Evolutionary conservation across 53 echinoderm and acorn worm genomes (phyloP).

Genomic region (Stichopus horrens): DNA sequence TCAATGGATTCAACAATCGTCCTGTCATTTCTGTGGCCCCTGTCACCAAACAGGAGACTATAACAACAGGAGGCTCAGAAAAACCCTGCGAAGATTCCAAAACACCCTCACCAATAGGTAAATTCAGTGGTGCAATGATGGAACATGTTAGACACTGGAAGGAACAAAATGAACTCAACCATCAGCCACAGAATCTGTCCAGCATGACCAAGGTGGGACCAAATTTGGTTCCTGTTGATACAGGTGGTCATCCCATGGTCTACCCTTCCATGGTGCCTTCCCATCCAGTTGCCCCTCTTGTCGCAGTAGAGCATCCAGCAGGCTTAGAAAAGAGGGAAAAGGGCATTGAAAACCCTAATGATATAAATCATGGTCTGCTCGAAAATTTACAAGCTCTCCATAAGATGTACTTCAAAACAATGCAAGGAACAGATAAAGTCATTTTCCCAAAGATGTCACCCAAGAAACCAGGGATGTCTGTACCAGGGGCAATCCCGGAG

Average conservation of each 20-base stretch:
- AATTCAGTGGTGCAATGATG: slow-evolving; percentile 43
- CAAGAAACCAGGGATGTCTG: not conserved
- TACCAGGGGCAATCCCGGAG: not conserved
- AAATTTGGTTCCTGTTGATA: not conserved
- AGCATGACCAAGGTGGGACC: not conserved
- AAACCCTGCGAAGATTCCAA: not conserved
- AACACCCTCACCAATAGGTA: not conserved
- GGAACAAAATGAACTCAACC: slow-evolving; percentile 38
- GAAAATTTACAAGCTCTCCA: slow-evolving; percentile 49
- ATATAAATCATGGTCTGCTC: slow-evolving; percentile 20
- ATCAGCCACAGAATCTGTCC: not conserved
- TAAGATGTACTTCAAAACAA: slow-evolving; percentile 47
- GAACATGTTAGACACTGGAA: slow-evolving; percentile 52
- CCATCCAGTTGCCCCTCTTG: not conserved
- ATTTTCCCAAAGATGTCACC: slow-evolving; percentile 37
- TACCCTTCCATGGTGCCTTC: not conserved
- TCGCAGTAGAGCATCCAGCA: not conserved
- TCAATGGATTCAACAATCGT: not conserved
- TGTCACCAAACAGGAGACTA: not conserved
- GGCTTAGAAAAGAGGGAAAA: not conserved
- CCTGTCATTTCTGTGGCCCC: slow-evolving; percentile 27
- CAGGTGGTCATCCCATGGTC: not conserved
- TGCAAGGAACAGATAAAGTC: slow-evolving; percentile 40
- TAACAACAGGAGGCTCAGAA: not conserved
- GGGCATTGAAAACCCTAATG: not conserved